Evolutionary conservation across 2,888 invertebrate genomes (phyloP), one percentile per base, ranked within the genome.

Genomic region (Nebria salina): DNA sequence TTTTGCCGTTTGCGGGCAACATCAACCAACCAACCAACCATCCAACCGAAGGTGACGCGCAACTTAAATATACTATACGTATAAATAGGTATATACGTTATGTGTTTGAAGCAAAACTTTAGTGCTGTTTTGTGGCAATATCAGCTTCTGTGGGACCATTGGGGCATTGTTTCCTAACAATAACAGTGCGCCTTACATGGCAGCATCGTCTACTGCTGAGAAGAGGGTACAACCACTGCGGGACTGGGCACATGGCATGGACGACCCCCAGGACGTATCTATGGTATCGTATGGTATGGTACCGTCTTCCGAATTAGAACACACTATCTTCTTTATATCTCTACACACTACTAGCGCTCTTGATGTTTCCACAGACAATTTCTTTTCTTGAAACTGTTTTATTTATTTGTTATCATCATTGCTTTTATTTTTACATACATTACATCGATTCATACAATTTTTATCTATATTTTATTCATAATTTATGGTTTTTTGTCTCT

Each of bases 71-170:
- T 76, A 42, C 70, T 72, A 65, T 72, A 43, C 85, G 84, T 85
- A 85, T 85, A 84, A 84, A 85, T 85, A 86, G 86, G 86, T 86
- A 86, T 86, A 86, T 86, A 87, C 86, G 86, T 86, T 85, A 84
- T 86, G 85, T 87, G 86, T 86, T 86, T 85, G 86, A 86, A 86
- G 87, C 87, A 87, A 87, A 88, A 88, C 88, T 87, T 87, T 87
- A 88, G 88, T 87, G 87, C 86, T 86, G 86, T 88, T 87, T 87
- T 87, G 88, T 87, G 87, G 87, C 87, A 86, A 87, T 87, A 86
- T 87, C 86, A 85, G 86, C 85, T 85, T 86, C 87, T 85, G 84
- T 84, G 88, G 87, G 87, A 86, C 88, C 85, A 87, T 88, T 87
- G 86, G 86, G 85, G 85, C 86, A 87, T 86, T 86, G 87, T 87